A percentile compares a stretch with the other conserved stretches of the same genome.
These are phyloP conservation scores for Trichoplusia ni DNA, from an alignment of 1,140 invertebrate species.

Conservation along the genomic window DNA sequence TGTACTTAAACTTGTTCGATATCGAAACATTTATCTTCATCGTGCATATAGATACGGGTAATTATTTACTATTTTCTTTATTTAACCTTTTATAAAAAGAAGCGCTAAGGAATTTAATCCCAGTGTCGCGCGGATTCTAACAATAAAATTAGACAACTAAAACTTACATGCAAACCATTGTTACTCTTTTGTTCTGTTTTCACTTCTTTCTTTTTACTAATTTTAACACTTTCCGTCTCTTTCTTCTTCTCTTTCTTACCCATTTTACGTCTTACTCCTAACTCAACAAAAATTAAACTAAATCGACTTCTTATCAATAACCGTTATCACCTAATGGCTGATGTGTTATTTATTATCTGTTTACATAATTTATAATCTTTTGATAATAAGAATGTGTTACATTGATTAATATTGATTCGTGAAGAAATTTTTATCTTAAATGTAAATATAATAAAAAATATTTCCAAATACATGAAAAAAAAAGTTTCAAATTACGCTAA, in stretches of 20 bases:
- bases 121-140: neutral
- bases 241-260: slow-evolving; percentile 15
- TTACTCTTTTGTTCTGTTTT: neutral
- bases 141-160: neutral
- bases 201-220: neutral
- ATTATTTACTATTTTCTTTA: too few relatives aligned
- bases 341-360: neutral
- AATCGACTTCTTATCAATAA: neutral
- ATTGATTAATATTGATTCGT: neutral
- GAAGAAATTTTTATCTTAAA: neutral
- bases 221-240: neutral
- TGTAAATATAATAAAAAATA: too few relatives aligned
- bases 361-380: slow-evolving; percentile 18
- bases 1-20: too few relatives aligned
- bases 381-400: neutral
- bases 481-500: too few relatives aligned
- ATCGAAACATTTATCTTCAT: too few relatives aligned
- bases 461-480: too few relatives aligned
- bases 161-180: neutral
- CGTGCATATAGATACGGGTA: too few relatives aligned
- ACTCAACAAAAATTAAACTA: neutral
- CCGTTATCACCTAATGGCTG: neutral
- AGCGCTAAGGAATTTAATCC: too few relatives aligned
- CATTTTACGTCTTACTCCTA: neutral
- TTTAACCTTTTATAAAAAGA: too few relatives aligned